Conservation (phyloP, 2,888 invertebrate species). For the Drosophila sordidapex region DNA sequence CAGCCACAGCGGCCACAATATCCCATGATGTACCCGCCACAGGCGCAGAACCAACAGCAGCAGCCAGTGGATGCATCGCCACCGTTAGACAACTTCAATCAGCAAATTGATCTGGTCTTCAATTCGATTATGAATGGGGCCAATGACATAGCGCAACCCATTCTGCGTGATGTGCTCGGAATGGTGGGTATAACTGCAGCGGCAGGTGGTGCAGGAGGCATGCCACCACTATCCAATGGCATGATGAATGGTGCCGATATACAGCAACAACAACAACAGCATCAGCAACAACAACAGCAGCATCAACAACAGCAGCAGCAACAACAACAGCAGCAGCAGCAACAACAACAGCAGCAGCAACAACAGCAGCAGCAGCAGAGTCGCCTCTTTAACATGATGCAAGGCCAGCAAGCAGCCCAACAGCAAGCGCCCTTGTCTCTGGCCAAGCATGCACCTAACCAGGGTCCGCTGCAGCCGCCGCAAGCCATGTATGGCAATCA, state of each 20-base stretch:
- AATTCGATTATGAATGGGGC: slow-evolving; percentile 84
- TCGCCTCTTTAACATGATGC: slow-evolving; percentile 70
- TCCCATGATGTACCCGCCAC: slow-evolving; percentile 67
- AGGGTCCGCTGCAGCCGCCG: slow-evolving; percentile 47
- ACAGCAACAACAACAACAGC: slow-evolving; percentile 57
- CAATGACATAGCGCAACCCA: slow-evolving; percentile 84
- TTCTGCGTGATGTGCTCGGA: slow-evolving; percentile 83
- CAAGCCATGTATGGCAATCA: slow-evolving; percentile 54
- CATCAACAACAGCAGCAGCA: slow-evolving; percentile 51
- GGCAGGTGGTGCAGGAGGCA: slow-evolving; percentile 32
- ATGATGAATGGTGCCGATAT: slow-evolving; percentile 65
- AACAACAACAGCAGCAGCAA: slow-evolving; percentile 23
- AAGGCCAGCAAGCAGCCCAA: slow-evolving; percentile 52
- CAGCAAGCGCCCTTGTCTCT: slow-evolving; percentile 36
- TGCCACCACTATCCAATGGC: slow-evolving; percentile 54
- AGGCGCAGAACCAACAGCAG: slow-evolving; percentile 62
- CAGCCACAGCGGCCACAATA: slow-evolving; percentile 72
- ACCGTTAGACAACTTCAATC: slow-evolving; percentile 82
- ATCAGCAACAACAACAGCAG: slow-evolving; percentile 48
- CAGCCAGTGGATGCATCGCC: slow-evolving; percentile 76
- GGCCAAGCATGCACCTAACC: slow-evolving; percentile 47
- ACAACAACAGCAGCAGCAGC: slow-evolving; percentile 52
- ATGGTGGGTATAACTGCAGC: slow-evolving; percentile 77
- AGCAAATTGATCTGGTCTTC: slow-evolving; percentile 85
- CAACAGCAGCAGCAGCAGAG: slow-evolving; percentile 49